These are phyloP conservation scores for Halichondria panicea DNA, from an alignment of 37 sponge, comb jelly and placozoan species.

Conservation along the genomic window DNA sequence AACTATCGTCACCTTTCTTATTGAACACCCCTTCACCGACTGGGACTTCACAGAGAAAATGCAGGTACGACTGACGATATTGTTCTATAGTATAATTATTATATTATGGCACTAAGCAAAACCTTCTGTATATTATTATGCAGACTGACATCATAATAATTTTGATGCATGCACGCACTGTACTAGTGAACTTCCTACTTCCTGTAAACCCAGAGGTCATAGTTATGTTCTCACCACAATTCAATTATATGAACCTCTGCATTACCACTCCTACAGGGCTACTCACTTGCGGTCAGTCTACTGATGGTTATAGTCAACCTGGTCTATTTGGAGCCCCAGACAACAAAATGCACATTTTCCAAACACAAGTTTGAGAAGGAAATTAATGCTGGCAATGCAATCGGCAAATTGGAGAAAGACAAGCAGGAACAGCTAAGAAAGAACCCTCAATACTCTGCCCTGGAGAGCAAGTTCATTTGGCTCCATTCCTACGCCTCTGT, in stretches of 20 bases:
- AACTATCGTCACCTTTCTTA: constrained; percentile 37
- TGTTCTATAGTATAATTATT: not conserved
- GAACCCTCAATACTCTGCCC: constrained; percentile 38
- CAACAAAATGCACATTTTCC: constrained; percentile 13
- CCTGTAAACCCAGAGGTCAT: no score
- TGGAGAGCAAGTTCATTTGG: constrained; percentile 40
- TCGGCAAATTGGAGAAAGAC: constrained; percentile 63
- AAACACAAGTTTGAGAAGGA: constrained; percentile 68
- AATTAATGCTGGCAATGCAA: constrained; percentile 37
- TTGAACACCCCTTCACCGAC: constrained; percentile 43
- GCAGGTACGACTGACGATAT: constrained; percentile 30
- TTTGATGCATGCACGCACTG: no score
- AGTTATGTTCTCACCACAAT: no score
- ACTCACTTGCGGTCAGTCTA: constrained; percentile 6
- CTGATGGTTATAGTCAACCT: constrained; percentile 14
- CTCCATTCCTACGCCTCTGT: constrained; percentile 31
- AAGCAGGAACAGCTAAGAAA: constrained; percentile 33
- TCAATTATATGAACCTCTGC: constrained; percentile 16
- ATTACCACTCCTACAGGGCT: constrained; percentile 26
- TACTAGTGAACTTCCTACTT: no score
- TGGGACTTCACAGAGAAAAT: constrained; percentile 40
- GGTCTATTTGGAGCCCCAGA: constrained; percentile 51
- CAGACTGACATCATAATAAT: no score
- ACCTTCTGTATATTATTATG: no score
- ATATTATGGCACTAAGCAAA: no score